Base-by-base conservation (phyloP, 2,797 vertebrate species). In the Enteromius mattozi region DNA sequence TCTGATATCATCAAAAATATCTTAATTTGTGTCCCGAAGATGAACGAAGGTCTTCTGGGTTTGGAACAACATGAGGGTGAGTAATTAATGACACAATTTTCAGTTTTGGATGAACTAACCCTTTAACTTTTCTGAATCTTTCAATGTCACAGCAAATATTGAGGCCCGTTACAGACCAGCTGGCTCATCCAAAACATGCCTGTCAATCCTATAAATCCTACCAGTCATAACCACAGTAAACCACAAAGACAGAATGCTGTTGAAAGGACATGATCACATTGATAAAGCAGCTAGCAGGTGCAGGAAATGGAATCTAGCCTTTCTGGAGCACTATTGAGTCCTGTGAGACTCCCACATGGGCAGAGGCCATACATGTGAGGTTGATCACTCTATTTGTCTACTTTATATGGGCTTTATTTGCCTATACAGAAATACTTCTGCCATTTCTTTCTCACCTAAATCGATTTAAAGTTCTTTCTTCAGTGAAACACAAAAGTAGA, bases 231-330 rank as follows among this genome's bases (percentile, higher is more conserved):
- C 33, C 12, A 30, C 61, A 40, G 45, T 42, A 8, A 54, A 69
- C 37, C 74, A n/a, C 47, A 83, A 45, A 21, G 30, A 8, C 37
- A 68, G 21, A 51, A 80, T 42, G 37, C 4, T 69, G 82, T 45
- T 83, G 74, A 83, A 77, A 68, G 72, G 45, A 69, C 61, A 76
- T 4, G 2, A 30, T 69, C 74, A 24, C 49, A 59, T 1, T 70
- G 49, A 83, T 56, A 63, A 21, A 83, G 3, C 63, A 83, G 56
- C 47, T 65, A 69, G 63, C 82, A 77, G 82, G 82, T 83, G 82
- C 82, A 83, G 35, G 24, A 78, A 56, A 27, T 45, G 63, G 59
- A 78, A 83, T 69, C 37, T 40, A 59, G 21, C 61, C 72, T 69
- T 35, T 76, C 9, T 61, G 68, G 37, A 72, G 42, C 17, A 33